Evolutionary conservation across 2,888 invertebrate genomes (phyloP), one percentile per base, ranked within the genome.

Genomic region (Euzophera pinguis): DNA sequence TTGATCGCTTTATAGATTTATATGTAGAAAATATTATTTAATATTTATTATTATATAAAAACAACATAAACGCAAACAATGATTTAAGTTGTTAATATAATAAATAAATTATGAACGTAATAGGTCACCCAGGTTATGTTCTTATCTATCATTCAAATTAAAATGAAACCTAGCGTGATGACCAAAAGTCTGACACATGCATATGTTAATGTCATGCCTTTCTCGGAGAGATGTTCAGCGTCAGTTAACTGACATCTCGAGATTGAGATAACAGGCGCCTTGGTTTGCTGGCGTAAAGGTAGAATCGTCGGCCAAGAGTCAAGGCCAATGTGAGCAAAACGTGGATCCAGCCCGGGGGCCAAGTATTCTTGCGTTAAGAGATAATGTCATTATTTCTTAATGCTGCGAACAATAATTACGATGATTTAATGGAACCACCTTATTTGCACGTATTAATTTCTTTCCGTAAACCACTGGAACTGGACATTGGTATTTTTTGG

Each of bases 261-360:
- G 58, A 59, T 60, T 60, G 63, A 58, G 58, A 60, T 56, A 57
- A 60, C 57, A 55, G 57, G 42, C 63, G 52, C 63, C 66, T 64
- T 64, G 65, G 64, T 66, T 65, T 62, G 61, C 59, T 63, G 63
- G 54, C 56, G 2, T 57, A 62, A 69, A 63, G 55, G 41, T 45
- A 60, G 13, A 38, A 65, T 62, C 65, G 64, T 62, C 65, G 64
- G 62, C 57, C 61, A 78, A 73, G 71, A 65, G 79, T 75, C 79
- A 78, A 75, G 79, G 78, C 67, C 67, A 63, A 39, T 39, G 17
- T 16, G 17, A 39, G 39, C 9, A 16, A 1, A 14, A 13, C 8
- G 16, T 12, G 39, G 8, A 38, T 27, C 29, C 39, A 1, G 47
- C 37, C 22, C 35, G 45, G 45, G 45, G 45, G 45, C 16, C 43